Evolutionary conservation across 2,113 vertebrate species (phyloP), one percentile per base, ranked within the genome.

Genomic region (Orycteropus afer): DNA sequence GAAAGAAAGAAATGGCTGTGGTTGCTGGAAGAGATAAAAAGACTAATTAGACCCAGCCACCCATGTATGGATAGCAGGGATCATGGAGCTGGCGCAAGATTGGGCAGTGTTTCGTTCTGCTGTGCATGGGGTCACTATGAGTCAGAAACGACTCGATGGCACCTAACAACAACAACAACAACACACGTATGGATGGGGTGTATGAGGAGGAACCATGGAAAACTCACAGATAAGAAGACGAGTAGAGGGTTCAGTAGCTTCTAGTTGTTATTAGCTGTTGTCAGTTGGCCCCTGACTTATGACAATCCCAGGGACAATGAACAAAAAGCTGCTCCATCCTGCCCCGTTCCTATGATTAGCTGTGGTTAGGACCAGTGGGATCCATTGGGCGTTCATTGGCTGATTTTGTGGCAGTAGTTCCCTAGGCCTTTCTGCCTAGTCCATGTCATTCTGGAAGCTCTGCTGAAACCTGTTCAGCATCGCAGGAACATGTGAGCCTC

Each of bases 121-220:
- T n/a, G n/a, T n/a, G n/a, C n/a, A n/a, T n/a, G n/a, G n/a, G n/a
- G n/a, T n/a, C n/a, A n/a, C n/a, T n/a, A n/a, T n/a, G n/a, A n/a
- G n/a, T n/a, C n/a, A n/a, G n/a, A n/a, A n/a, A n/a, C n/a, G n/a
- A n/a, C n/a, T n/a, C n/a, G n/a, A n/a, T n/a, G n/a, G n/a, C n/a
- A n/a, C n/a, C n/a, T n/a, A n/a, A n/a, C n/a, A n/a, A n/a, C n/a
- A n/a, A n/a, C n/a, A n/a, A n/a, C n/a, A n/a, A n/a, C n/a, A n/a
- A 1, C 1, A 0, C 20, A 0, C 1, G 6, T 7, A 1, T 4
- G 8, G 10, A 0, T 1, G 8, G 29, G 53, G 15, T 12, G 34
- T 29, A 12, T 0, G 4, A 37, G 45, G 51, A 67, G 74, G 34
- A 74, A 17, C 42, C 65, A 20, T 80, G 42, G 7, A 57, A 42